Conservation (phyloP, 1,140 invertebrate species). For the Daktulosphaira vitifoliae region DNA sequence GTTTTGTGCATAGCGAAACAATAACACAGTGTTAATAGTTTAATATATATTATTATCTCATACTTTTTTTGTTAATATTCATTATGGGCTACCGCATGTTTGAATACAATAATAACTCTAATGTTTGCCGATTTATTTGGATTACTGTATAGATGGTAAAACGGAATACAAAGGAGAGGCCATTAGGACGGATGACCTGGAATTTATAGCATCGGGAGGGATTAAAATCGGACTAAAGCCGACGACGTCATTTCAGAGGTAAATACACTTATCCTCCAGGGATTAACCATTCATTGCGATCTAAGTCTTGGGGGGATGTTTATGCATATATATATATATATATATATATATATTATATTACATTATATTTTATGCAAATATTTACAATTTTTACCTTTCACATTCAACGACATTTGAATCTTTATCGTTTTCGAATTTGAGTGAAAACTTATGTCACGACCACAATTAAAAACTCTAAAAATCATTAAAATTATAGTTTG, state of each 20-base stretch:
- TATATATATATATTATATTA: not conserved
- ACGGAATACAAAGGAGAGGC: conserved; percentile 30
- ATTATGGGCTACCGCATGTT: not conserved
- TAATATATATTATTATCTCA: not conserved
- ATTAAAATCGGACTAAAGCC: conserved; percentile 33
- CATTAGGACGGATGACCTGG: conserved; percentile 14
- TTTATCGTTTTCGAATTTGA: too few species aligned
- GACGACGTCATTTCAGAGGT: conserved; percentile 31
- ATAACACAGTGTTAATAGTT: too few species aligned
- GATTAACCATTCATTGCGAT: conserved; percentile 31
- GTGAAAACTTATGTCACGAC: too few species aligned
- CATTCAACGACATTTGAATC: too few species aligned
- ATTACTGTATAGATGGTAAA: conserved; percentile 22
- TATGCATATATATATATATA: not conserved
- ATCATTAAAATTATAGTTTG: too few species aligned
- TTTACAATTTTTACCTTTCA: too few species aligned
- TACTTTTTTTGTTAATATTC: not conserved
- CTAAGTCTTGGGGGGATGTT: conserved; percentile 6
- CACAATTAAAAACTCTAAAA: too few species aligned
- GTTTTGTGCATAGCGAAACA: too few species aligned
- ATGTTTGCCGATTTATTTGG: conserved; percentile 31
- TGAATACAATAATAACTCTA: conserved; percentile 26
- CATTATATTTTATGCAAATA: too few species aligned
- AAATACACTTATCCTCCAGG: conserved; percentile 26
- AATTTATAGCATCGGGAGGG: conserved; percentile 28